Conservation (phyloP, 2,797 vertebrate species). For the Gambusia yucatana region DNA sequence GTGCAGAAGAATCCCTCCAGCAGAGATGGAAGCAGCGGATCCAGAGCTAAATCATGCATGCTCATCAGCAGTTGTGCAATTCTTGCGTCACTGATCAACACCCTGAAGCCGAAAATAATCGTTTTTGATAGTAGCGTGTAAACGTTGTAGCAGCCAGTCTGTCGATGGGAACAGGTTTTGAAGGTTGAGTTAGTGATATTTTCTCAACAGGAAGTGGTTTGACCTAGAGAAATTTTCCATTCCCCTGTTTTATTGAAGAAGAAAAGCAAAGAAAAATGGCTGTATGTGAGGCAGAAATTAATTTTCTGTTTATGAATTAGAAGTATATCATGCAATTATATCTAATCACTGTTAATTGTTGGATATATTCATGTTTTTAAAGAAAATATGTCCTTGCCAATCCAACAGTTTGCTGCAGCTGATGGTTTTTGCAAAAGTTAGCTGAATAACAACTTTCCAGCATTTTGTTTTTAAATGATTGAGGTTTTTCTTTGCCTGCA, state of each 20-base stretch:
- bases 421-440: background rate
- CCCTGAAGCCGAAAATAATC: background rate
- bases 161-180: background rate
- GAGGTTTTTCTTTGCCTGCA: background rate
- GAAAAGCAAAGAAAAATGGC: background rate
- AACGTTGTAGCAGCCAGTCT: background rate
- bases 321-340: background rate
- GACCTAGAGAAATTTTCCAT: slow-evolving; percentile 7
- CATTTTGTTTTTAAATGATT: background rate
- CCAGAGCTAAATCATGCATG: background rate
- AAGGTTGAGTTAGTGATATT: background rate
- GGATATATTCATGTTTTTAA: background rate
- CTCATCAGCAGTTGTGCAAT: background rate
- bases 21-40: background rate
- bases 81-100: background rate
- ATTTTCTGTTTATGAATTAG: background rate
- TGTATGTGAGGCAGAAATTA: background rate
- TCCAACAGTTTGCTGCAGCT: background rate
- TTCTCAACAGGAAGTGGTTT: slow-evolving; percentile 22
- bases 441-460: background rate
- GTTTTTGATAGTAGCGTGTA: background rate
- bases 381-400: background rate
- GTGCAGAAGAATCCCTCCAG: background rate
- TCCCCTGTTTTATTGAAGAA: background rate
- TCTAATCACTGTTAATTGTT: background rate